Evolutionary conservation across 1,140 invertebrate genomes (phyloP), one percentile per base, ranked within the genome.

Genomic region (Muscidifurax raptorellus): DNA sequence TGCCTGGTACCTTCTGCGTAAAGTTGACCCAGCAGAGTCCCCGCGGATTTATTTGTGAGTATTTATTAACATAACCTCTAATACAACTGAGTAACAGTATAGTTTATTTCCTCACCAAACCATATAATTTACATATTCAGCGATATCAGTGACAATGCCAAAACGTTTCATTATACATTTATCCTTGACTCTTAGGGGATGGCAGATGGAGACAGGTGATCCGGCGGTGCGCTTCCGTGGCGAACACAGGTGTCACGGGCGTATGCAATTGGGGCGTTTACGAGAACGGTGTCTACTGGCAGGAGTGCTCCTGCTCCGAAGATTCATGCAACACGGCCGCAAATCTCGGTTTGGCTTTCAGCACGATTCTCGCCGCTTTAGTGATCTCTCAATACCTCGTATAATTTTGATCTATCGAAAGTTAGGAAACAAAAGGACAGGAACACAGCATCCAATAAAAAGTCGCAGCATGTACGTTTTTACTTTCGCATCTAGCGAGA

Each of bases 231-330:
- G 97, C 97, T 5, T 98, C 97, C 1, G 96, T 98, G 2, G 95
- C 97, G 10, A 97, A 97, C 86, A 98, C 96, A 44, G 97, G 97
- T 87, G 97, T 97, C 0, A 98, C 97, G 0, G 97, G 97, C 66
- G 97, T 98, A 1, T 99, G 98, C 89, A 98, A 98, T 90, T 98
- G 98, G 97, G 98, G 98, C 22, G 97, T 98, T 18, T 96, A 97
- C 87, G 96, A 97, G 82, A 98, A 98, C 89, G 97, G 97, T 5
- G 96, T 97, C 0, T 99, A 98, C 89, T 99, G 97, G 97, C 97
- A 99, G 91, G 97, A 98, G 90, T 99, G 98, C 90, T 98, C 98
- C 88, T 99, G 98, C 91, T 96, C 97, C 0, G 95, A 96, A 85
- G 97, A 98, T 90, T 95, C 95, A 85, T 99, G 98, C 89, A 99